Evolutionary conservation across 2,797 vertebrate species (phyloP), one percentile per base, ranked within the genome.

Genomic region (Pseudocheirus occidentalis): DNA sequence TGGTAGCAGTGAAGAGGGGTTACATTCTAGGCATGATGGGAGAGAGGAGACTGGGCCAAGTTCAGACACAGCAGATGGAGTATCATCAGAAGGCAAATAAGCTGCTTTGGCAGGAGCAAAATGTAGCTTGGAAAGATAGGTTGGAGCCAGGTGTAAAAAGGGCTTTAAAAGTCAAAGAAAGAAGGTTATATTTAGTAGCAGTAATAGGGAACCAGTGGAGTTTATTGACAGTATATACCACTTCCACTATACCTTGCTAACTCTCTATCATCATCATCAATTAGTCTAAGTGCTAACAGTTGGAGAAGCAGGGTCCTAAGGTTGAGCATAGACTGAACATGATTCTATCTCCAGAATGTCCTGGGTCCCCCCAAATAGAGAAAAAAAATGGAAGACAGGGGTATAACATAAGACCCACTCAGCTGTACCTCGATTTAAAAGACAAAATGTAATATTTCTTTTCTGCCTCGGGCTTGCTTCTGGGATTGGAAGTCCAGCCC

Each of bases 331-430:
- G 40, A 27, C 40, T 27, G 73, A 27, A 11, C 40, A 27, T 27
- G n/a, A 87, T 87, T 87, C 73, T 87, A 50, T 50, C 9, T 87
- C 40, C 73, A 28, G 73, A 46, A 46, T 46, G 40, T 50, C 92
- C 34, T 89, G 93, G 94, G 40, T 90, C 27, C 73, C 16, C 91
- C 13, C 18, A 29, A 92, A 57, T 24, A 96, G 90, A 92, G 94
- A 62, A 52, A 62, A 62, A 58, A 62, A 46, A n/a, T 29, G 92
- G 92, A 40, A 66, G 59, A 66, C 92, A 87, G 21, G 50, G 55
- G 89, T 59, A 57, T 73, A 94, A 56, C 50, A 29, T 46, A 4
- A 27, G 87, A 27, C 50, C 53, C 57, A 73, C 81, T 57, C 58
- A 73, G 54, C 56, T 21, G 6, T 13, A 94, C 66, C 54, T 91